Conservation (phyloP, 2,888 invertebrate genomes). For the Teleiodes luculella region DNA sequence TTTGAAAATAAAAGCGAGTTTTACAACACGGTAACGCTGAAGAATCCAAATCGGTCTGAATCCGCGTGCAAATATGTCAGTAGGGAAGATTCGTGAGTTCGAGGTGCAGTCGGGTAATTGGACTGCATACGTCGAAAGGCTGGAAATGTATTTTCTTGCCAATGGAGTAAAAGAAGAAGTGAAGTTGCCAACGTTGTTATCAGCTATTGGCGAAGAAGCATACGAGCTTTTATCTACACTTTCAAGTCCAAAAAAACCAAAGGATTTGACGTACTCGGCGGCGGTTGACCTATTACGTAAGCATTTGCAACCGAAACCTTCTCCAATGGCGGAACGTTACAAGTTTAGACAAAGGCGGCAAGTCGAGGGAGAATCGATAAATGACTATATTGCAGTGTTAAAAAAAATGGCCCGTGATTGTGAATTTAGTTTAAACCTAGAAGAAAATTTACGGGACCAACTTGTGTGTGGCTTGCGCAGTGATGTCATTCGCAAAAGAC, state of each 20-base stretch:
- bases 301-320: background rate
- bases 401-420: background rate
- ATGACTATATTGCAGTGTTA: background rate
- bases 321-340: background rate
- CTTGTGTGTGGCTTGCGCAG: background rate
- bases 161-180: background rate
- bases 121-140: background rate
- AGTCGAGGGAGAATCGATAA: background rate
- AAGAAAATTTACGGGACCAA: background rate
- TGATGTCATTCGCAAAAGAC: background rate
- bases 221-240: background rate
- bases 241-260: background rate
- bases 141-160: background rate
- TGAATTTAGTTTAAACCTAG: background rate
- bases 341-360: background rate
- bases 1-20: no score
- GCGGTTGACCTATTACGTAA: background rate
- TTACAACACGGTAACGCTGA: no score
- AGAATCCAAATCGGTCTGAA: no score
- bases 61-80: no score
- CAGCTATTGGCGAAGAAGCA: background rate
- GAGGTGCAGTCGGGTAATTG: background rate
- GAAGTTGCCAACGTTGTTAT: background rate
- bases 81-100: background rate
- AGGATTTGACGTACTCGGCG: background rate